Evolutionary conservation across 2,888 invertebrate species (phyloP), one percentile per base, ranked within the genome.

Genomic region (Choreutis nemorana): DNA sequence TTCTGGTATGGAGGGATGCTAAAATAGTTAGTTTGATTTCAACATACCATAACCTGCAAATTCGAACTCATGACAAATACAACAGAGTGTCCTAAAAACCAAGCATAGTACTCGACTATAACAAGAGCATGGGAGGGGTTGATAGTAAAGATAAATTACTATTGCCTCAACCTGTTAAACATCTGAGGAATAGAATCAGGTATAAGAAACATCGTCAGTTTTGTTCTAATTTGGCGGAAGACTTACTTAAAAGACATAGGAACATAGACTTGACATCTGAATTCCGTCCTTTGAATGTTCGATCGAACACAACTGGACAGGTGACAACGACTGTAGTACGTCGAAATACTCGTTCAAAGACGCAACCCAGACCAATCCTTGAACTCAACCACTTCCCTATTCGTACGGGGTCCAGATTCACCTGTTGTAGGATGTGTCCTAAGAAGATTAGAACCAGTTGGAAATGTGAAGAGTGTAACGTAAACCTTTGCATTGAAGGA

Each of bases 1-100:
- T 71, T 49, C 38, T 66, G 57, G 26, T 64, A 56, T 41, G 64
- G 44, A 28, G 51, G 42, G 37, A 53, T 35, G 24, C 42, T 14
- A 50, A 45, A 18, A n/a, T 47, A 9, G 43, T n/a, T n/a, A n/a
- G n/a, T n/a, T n/a, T n/a, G n/a, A n/a, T n/a, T n/a, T n/a, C n/a
- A n/a, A n/a, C n/a, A n/a, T n/a, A n/a, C n/a, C n/a, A n/a, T n/a
- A n/a, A n/a, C n/a, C n/a, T n/a, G n/a, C n/a, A n/a, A n/a, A n/a
- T n/a, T n/a, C n/a, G n/a, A n/a, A n/a, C n/a, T n/a, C n/a, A n/a
- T n/a, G n/a, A n/a, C n/a, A n/a, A n/a, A n/a, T n/a, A n/a, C n/a
- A n/a, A n/a, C n/a, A n/a, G n/a, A n/a, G n/a, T n/a, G 14, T 24
- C 24, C 2, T 36, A 23, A 8, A 44, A 38, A 23, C 41, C 44